These are phyloP conservation scores for Drosophila rubida DNA, from an alignment of 2,888 invertebrate species.

Conservation along the genomic window DNA sequence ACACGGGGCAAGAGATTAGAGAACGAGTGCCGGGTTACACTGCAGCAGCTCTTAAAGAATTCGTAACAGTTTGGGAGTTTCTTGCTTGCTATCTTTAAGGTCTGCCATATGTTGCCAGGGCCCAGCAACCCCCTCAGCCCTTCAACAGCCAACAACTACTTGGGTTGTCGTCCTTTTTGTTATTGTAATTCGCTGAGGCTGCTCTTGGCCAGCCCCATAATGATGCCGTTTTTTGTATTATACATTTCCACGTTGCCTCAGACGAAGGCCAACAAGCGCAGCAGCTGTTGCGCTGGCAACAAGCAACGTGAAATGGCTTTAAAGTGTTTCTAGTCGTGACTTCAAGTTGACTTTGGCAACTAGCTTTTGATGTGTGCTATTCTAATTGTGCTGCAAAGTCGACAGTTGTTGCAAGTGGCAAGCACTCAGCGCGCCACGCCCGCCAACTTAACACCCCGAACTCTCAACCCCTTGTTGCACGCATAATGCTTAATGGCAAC, in stretches of 20 bases:
- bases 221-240: conserved; percentile 60
- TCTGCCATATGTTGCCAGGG: conserved; percentile 69
- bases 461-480: conserved; percentile 23
- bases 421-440: conserved; percentile 40
- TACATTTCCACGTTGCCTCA: conserved; percentile 12
- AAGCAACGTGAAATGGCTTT: conserved; percentile 47
- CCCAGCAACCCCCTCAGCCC: conserved; percentile 4
- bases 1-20: conserved; percentile 58
- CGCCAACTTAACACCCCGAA: conserved; percentile 19
- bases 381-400: no score
- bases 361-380: no score
- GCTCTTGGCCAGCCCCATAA: conserved; percentile 51
- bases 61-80: conserved; percentile 48
- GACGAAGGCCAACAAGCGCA: conserved; percentile 42
- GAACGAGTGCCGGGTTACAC: conserved; percentile 54
- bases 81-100: conserved; percentile 63
- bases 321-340: conserved; percentile 62
- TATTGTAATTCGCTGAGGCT: conserved; percentile 63
- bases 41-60: conserved; percentile 27
- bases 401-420: conserved; percentile 32
- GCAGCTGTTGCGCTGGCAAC: conserved; percentile 73
- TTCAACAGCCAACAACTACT: conserved; percentile 47
- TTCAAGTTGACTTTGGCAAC: conserved; percentile 50
- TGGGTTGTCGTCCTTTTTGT: no score
- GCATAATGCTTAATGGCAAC: conserved; percentile 51